Evolutionary conservation across 1,140 invertebrate species (phyloP), one percentile per base, ranked within the genome.

Genomic region (Tetragnatha versicolor): DNA sequence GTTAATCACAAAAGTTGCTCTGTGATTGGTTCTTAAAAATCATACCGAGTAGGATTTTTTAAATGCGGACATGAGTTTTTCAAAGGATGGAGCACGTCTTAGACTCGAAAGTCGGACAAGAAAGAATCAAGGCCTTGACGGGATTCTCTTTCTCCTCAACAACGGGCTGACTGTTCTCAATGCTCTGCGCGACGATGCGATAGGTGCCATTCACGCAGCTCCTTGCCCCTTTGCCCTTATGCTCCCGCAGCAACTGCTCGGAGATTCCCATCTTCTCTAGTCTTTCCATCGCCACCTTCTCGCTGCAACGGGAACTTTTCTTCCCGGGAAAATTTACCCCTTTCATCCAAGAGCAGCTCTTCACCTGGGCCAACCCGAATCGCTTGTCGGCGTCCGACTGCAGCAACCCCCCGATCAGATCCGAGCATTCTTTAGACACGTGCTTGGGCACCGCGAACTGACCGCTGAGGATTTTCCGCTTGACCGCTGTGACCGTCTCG

Each of bases 401-500:
- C 75, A 87, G 85, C 9, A 90, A 83, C 68, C 85, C 87, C 60
- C 85, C 87, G 72, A 84, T 85, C 12, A 89, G 81, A 47, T 82
- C 81, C 10, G 80, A 42, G 77, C 86, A 88, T 27, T 84, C 82
- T 17, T 81, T 47, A 2, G 85, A 85, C 7, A 88, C 76, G 65
- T 84, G 82, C 10, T 86, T 85, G 0, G 89, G 89, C 58, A 89
- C 84, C 55, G 86, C 85, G 80, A 90, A 92, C 61, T 88, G 87
- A 42, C 88, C 91, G 39, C 90, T 88, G 6, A 92, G 83, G 76
- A 93, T 92, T 81, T 89, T 89, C 76, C 89, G 87, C 84, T 92
- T 92, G 22, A 93, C 86, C 81, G 89, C 86, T 2, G 87, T 86
- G 51, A 91, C 89, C 7, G 89, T 90, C 73, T 88, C 88, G 2